phyloP scores from a whole-genome alignment of 2,797 vertebrate genomes.

The Etheostoma nigrum region DNA sequence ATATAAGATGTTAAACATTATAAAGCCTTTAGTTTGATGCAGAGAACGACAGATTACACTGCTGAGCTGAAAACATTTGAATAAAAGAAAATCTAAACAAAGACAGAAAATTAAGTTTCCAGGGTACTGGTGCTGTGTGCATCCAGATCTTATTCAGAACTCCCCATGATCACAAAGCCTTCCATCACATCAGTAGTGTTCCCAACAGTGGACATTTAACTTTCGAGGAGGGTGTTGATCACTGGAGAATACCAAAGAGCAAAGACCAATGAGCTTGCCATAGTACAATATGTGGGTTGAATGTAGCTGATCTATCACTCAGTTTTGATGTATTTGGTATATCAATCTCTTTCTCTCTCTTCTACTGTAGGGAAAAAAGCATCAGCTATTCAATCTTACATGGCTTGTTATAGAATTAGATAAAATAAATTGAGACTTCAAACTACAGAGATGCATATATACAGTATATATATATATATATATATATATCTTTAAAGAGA shows the following conservation, averaged over 20 bases:
- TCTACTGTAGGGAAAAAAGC: neutral
- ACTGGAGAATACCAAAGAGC: slow-evolving; percentile 2
- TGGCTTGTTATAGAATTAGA: neutral
- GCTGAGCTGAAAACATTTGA: slow-evolving; percentile 32
- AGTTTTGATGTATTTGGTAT: neutral
- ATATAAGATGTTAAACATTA: too few species aligned
- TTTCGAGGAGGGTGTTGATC: neutral
- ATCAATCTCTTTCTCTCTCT: neutral
- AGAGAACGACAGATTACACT: slow-evolving; percentile 16
- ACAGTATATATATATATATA: too few species aligned
- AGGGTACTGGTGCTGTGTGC: neutral
- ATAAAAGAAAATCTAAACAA: slow-evolving; percentile 17
- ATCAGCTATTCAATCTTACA: neutral
- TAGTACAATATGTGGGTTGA: neutral
- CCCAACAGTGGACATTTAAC: slow-evolving; percentile 5
- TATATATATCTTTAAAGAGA: too few species aligned
- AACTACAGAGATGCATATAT: too few species aligned
- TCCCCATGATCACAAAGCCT: slow-evolving; percentile 6
- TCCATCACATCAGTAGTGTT: slow-evolving; percentile 3
- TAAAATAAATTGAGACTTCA: too few species aligned
- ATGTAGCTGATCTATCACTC: neutral
- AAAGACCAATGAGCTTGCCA: neutral
- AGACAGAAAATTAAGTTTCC: slow-evolving; percentile 21
- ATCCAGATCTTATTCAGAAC: slow-evolving; percentile 18
- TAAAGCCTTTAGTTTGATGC: neutral